These are phyloP conservation scores for Congeria kusceri DNA, from an alignment of 2,888 invertebrate species.

Conservation along the genomic window DNA sequence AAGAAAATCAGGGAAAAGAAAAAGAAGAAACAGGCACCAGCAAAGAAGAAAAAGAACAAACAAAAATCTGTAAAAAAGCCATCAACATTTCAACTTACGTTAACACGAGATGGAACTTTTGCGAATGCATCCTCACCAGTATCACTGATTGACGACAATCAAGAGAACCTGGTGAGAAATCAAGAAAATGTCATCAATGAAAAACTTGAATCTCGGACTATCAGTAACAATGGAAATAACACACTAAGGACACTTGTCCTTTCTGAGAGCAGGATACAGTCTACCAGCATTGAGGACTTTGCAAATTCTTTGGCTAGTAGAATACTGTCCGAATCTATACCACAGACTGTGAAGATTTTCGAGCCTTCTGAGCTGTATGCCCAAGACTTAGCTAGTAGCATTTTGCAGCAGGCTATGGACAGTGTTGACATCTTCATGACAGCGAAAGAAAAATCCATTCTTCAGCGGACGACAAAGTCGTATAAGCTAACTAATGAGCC, in stretches of 20 bases:
- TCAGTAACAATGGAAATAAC: background rate
- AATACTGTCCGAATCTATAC: conserved; percentile 58
- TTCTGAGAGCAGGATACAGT: conserved; percentile 28
- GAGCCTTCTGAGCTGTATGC: conserved; percentile 62
- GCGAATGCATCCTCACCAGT: conserved; percentile 53
- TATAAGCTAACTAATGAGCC: background rate
- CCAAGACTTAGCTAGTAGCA: conserved; percentile 59
- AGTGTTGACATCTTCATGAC: conserved; percentile 48
- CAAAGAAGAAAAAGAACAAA: conserved; percentile 34
- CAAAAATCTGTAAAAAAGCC: conserved; percentile 13
- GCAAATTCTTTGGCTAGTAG: conserved; percentile 50
- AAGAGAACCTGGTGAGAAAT: conserved; percentile 13
- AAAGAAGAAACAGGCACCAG: conserved; percentile 42
- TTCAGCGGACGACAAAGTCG: conserved; percentile 26
- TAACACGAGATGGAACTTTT: conserved; percentile 36
- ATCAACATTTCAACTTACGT: conserved; percentile 16
- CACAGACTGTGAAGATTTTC: conserved; percentile 45
- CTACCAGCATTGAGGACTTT: conserved; percentile 45
- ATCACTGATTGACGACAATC: conserved; percentile 25
- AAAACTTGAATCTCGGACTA: conserved; percentile 12
- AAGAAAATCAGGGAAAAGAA: conserved; percentile 48
- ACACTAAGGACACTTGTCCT: conserved; percentile 46
- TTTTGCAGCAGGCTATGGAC: conserved; percentile 58
- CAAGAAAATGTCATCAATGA: conserved; percentile 22
- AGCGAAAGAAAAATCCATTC: conserved; percentile 47